Evolutionary conservation across 2,797 vertebrate genomes (phyloP), one percentile per base, ranked within the genome.

Genomic region (Sebastes diaconus): DNA sequence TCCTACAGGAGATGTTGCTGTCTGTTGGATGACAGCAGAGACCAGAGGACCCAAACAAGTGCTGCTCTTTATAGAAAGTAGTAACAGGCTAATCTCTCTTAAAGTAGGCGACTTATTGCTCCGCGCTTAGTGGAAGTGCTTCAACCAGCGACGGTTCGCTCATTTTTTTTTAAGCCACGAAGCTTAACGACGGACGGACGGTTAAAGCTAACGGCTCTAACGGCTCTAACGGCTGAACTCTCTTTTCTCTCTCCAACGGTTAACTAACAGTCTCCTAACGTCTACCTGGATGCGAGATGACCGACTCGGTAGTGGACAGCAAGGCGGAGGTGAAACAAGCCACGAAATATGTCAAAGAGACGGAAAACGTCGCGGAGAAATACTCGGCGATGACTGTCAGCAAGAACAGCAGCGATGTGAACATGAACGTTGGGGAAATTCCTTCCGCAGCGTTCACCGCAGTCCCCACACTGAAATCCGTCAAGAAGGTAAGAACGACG

Each of bases 281-380:
- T n/a, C 83, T 88, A 18, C 70, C 85, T 81, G 80, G 79, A 86
- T 84, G 93, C 92, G 16, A 96, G 14, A 42, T 96, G 96, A 95
- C 93, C 27, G 96, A 96, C 83, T 85, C 94, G 81, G 92, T 75
- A 1, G 93, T 85, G 80, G 96, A 96, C 86, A 82, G 88, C 74
- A 95, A 95, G 88, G 68, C 92, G 88, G 96, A 96, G 92, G 93
- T 95, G 8, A 96, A 96, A 84, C 96, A 96, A 91, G 95, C 95
- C 80, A 96, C 95, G 2, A 96, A 96, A 94, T 96, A 96, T 92
- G 96, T 96, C 67, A 96, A 96, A 86, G 96, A 96, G 89, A 96
- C 95, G n/a, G 96, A 96, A 64, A 96, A 96, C 89, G 96, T 96
- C 1, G 96, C 96, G 52, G 96, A 96, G 25, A 96, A 96, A 94